Conservation (phyloP, 2,888 invertebrate genomes). For the Mythimna loreyi region DNA sequence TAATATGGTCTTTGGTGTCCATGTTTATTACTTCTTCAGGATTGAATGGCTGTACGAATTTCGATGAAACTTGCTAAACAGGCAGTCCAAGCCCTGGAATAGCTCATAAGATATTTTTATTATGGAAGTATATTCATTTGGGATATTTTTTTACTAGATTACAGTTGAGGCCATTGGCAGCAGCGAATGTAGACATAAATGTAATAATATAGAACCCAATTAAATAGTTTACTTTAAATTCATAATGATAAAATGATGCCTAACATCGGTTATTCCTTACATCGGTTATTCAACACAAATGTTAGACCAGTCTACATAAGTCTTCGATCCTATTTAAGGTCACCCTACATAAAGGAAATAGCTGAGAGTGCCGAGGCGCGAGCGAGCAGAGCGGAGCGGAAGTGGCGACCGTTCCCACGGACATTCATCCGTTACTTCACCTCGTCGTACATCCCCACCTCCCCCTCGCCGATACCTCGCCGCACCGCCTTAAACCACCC, state of each 20-base stretch:
- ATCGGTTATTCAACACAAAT: not conserved
- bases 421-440: conserved; percentile 90
- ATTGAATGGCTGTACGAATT: too few relatives aligned
- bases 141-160: too few relatives aligned
- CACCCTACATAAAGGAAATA: conserved; percentile 89
- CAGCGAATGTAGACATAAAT: not conserved
- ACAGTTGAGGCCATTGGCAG: too few relatives aligned
- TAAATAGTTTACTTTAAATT: not conserved
- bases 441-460: conserved; percentile 71
- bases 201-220: not conserved
- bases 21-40: too few relatives aligned
- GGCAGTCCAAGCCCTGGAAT: too few relatives aligned
- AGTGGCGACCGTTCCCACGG: conserved; percentile 90
- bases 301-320: conserved; percentile 8
- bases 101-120: too few relatives aligned
- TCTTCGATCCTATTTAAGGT: conserved; percentile 65
- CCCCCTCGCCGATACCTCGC: conserved; percentile 46
- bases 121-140: too few relatives aligned
- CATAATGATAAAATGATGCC: not conserved
- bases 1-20: too few relatives aligned
- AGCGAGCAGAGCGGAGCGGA: conserved; percentile 84
- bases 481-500: conserved; percentile 54
- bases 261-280: too few relatives aligned
- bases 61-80: too few relatives aligned
- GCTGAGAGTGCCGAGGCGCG: conserved; percentile 84